Evolutionary conservation across 2,888 invertebrate species (phyloP), one percentile per base, ranked within the genome.

Genomic region (Lissocephala sabroskyi): DNA sequence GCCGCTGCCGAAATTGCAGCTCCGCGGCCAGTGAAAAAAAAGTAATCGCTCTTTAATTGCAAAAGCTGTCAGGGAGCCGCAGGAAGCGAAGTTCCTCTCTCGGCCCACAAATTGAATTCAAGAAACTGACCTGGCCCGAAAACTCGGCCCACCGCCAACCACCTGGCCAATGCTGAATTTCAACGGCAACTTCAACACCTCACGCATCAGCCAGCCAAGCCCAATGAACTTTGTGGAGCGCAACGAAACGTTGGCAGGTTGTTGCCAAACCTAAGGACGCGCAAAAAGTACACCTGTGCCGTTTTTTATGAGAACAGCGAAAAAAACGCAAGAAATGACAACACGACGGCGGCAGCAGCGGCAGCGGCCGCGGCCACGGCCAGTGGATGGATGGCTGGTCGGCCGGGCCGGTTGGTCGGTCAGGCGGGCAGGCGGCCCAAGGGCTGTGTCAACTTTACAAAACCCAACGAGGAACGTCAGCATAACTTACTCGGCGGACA

Each of bases 181-280:
- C 7, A 13, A 35, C 13, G 11, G 11, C 14, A 4, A 14, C 33
- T 35, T 35, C 16, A 35, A 16, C 35, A 35, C 35, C 17, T 35
- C 35, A 17, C 23, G 14, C 42, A 36, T 29, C n/a, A 23, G 39
- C 6, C 23, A 13, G 10, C 37, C 14, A 52, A 51, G 64, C 70
- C 75, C 77, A 77, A 64, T 77, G 78, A 71, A 71, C 75, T 71
- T 71, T 77, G 52, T 70, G 78, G 71, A 70, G 78, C 75, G 77
- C 78, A 77, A 70, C 75, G 71, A 77, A 77, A 74, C 52, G 75
- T 65, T 71, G 51, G 65, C 77, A 62, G 55, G 44, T 62, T 61
- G 44, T 62, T 61, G 48, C 48, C n/a, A 43, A 18, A 28, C 42
- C 26, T 73, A 78, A 78, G 79, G 71, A 77, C 70, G 70, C 66